Conservation (phyloP, 2,888 invertebrate species). For the Priocnemis perturbator region DNA sequence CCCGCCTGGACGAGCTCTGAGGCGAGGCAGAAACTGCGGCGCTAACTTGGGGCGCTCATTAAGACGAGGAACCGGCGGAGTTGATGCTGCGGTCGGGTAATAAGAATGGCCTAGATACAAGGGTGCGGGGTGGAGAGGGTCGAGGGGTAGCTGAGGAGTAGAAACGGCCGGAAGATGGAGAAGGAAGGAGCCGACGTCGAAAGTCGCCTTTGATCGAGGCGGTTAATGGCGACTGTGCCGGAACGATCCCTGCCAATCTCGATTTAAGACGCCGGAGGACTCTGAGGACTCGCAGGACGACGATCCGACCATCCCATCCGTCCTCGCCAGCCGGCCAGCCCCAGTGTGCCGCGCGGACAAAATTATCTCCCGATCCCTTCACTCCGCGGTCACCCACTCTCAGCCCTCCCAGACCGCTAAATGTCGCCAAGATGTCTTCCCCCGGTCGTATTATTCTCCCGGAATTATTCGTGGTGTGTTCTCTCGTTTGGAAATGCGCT, state of each 20-base stretch:
- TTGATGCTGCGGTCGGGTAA: slow-evolving; percentile 25
- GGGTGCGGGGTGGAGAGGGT: not conserved
- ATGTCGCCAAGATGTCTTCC: too few relatives aligned
- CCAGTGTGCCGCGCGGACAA: not conserved
- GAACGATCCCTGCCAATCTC: slow-evolving; percentile 24
- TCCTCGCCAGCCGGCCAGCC: not conserved
- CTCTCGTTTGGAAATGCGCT: too few relatives aligned
- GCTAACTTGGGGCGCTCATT: slow-evolving; percentile 30
- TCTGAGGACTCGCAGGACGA: too few relatives aligned
- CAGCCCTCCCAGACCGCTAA: too few relatives aligned
- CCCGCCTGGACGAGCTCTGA: not conserved
- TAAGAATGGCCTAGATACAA: slow-evolving; percentile 32
- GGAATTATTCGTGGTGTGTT: too few relatives aligned
- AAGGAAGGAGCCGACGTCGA: slow-evolving; percentile 18
- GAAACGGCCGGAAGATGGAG: not conserved
- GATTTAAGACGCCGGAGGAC: slow-evolving; percentile 22
- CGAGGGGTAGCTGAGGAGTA: not conserved
- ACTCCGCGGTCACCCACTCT: not conserved
- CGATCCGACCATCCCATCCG: slow-evolving; percentile 2
- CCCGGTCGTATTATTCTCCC: too few relatives aligned
- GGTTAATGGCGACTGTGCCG: slow-evolving; percentile 30
- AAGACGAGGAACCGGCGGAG: slow-evolving; percentile 28
- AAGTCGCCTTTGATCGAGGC: slow-evolving; percentile 23
- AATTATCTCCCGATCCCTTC: not conserved
- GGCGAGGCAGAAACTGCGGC: slow-evolving; percentile 21